Base-by-base conservation (phyloP, 2,888 invertebrate genomes). In the Diloba caeruleocephala region DNA sequence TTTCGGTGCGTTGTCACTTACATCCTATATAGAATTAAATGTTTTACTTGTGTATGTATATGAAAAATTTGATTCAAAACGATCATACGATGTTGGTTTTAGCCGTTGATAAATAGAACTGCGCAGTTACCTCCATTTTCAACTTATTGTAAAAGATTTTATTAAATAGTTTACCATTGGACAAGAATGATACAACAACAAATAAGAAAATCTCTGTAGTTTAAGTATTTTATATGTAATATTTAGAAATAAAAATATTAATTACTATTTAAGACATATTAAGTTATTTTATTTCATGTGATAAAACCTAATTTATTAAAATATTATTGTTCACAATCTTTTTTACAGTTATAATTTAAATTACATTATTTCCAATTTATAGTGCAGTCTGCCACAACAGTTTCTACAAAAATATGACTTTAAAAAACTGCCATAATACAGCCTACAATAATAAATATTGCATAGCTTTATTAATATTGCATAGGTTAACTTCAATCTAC, bases 141-240 rank as follows among this genome's bases (percentile, higher is more conserved):
- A 66, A 62, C 48, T 62, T 44, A 50, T 19, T 56, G 42, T 58
- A 26, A 58, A 45, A 53, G 45, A 51, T 63, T 54, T n/a, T n/a
- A n/a, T n/a, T n/a, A n/a, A n/a, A n/a, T n/a, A n/a, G n/a, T n/a
- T n/a, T 28, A 54, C 39, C 21, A 32, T 44, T 43, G 49, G 43
- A 61, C 15, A 31, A 51, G 39, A 10, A 46, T 38, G 17, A 57
- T 29, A 17, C 33, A 64, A 39, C 51, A 52, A 26, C 49, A 43
- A 42, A 44, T 44, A 52, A 41, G 42, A 56, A 69, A 73, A 71
- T 64, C 60, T 61, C 64, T 71, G 45, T 78, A 74, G 70, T 69
- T 44, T 82, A 82, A 84, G 79, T 71, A 78, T 81, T 87, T 85
- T 82, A 52, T 84, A 83, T 83, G 75, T 83, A 81, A 84, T 75